Base-by-base conservation (phyloP, 2,888 invertebrate genomes). In the Agrenia bidenticulata region DNA sequence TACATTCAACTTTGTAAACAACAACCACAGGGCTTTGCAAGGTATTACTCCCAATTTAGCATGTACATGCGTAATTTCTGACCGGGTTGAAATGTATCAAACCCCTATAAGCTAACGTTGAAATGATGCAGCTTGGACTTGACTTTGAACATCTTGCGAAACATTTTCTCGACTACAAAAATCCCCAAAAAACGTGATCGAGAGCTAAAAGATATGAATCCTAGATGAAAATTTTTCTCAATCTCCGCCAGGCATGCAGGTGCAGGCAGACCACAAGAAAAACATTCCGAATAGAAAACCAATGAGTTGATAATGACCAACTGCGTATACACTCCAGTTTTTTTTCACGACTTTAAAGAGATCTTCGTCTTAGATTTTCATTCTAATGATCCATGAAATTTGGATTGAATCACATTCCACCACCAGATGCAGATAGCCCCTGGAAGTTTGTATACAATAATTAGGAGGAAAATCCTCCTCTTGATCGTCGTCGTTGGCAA, bases 171-270 rank as follows among this genome's bases (percentile, higher is more conserved):
- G 19, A n/a, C 45, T 45, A 17, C 9, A 45, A 45, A 45, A 45
- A 45, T 19, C 4, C 15, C n/a, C n/a, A n/a, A n/a, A n/a, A 45
- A 45, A 45, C 45, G 45, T 45, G 45, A 45, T 45, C 9, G 15
- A 45, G 15, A 11, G 19, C 45, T 19, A 45, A 19, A 15, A 45
- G 56, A 57, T 57, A 57, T 57, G 56, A 57, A 57, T 57, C 41
- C 17, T 57, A 57, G 23, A 57, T 57, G 37, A 57, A 57, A 57
- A 37, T 15, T 51, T 21, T 45, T 17, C 45, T 57, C n/a, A 41
- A 57, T 57, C 56, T 57, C 56, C 56, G 56, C 56, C 41, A 57
- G 56, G 56, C 56, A 57, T 57, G 56, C 56, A 57, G 56, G 32
- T 57, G 56, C 56, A 32, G 39, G 15, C 15, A 45, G 24, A 55